These are phyloP conservation scores for Leptopilina boulardi DNA, from an alignment of 1,140 invertebrate species.

Conservation along the genomic window DNA sequence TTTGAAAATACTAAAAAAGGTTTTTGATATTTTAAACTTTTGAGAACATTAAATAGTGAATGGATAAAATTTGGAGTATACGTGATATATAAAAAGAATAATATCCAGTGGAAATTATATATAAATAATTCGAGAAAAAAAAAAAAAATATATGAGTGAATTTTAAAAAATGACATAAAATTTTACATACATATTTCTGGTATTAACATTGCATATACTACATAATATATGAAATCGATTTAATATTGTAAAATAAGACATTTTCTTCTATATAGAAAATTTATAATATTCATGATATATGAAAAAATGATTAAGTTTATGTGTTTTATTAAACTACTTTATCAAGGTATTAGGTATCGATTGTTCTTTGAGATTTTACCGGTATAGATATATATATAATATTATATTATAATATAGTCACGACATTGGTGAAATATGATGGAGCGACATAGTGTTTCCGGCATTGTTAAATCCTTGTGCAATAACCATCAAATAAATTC, in stretches of 20 bases:
- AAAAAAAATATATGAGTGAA: too few relatives aligned
- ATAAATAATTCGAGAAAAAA: too few relatives aligned
- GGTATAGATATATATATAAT: too few relatives aligned
- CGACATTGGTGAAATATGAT: constrained; percentile 31
- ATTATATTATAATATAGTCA: too few relatives aligned
- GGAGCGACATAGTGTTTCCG: constrained; percentile 33
- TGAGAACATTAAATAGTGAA: too few relatives aligned
- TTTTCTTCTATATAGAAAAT: neutral
- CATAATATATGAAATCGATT: constrained; percentile 3
- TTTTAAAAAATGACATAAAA: too few relatives aligned
- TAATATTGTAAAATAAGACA: neutral
- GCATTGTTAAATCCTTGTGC: constrained; percentile 30
- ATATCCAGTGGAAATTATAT: too few relatives aligned
- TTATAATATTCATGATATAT: neutral
- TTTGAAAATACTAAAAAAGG: too few relatives aligned
- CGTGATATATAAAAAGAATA: too few relatives aligned
- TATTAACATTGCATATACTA: neutral
- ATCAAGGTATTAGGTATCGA: neutral
- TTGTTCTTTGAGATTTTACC: constrained; percentile 15
- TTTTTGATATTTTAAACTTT: too few relatives aligned
- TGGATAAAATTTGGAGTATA: too few relatives aligned
- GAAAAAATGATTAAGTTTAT: neutral
- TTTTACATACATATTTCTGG: too few relatives aligned
- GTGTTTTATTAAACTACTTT: neutral
- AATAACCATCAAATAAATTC: constrained; percentile 43